Evolutionary conservation across 92 coral and sea anemone species (phyloP).

Genomic region (Zoanthus sansibaricus): DNA sequence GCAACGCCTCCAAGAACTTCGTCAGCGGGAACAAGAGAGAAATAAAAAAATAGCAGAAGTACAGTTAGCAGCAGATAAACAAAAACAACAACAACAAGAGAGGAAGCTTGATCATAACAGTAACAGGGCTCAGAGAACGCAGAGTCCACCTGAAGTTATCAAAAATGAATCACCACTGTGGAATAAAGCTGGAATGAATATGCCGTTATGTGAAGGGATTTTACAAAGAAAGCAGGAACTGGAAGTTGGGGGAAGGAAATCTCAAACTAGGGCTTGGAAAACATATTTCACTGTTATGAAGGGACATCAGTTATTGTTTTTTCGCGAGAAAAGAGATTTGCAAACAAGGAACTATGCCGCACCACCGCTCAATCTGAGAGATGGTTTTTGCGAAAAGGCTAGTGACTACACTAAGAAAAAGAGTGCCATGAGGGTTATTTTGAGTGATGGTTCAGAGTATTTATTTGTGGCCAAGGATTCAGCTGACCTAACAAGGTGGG

Average conservation of each 20-base stretch:
- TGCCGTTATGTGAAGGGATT: conserved; percentile 72
- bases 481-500: conserved; percentile 75
- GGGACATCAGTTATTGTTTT: conserved; percentile 74
- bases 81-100: conserved; percentile 42
- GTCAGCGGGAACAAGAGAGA: conserved; percentile 39
- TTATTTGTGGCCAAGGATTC: conserved; percentile 77
- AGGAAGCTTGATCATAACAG: conserved; percentile 33
- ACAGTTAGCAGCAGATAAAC: conserved; percentile 29
- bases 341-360: conserved; percentile 66
- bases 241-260: conserved; percentile 73
- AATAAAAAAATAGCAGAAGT: conserved; percentile 45
- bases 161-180: conserved; percentile 46
- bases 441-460: conserved; percentile 82
- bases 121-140: conserved; percentile 17
- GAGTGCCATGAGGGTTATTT: conserved; percentile 74
- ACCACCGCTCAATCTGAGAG: conserved; percentile 74
- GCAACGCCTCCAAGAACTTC: conserved; percentile 30
- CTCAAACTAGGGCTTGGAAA: conserved; percentile 82
- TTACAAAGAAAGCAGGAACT: conserved; percentile 90
- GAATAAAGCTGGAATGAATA: conserved; percentile 14
- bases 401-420: conserved; percentile 63
- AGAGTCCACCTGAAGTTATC: conserved; percentile 50
- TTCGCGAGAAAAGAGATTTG: conserved; percentile 73
- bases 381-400: conserved; percentile 68
- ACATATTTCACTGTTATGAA: conserved; percentile 82